These are phyloP conservation scores for Tragelaphus scriptus DNA, from an alignment of 2,113 vertebrate species.

Conservation along the genomic window DNA sequence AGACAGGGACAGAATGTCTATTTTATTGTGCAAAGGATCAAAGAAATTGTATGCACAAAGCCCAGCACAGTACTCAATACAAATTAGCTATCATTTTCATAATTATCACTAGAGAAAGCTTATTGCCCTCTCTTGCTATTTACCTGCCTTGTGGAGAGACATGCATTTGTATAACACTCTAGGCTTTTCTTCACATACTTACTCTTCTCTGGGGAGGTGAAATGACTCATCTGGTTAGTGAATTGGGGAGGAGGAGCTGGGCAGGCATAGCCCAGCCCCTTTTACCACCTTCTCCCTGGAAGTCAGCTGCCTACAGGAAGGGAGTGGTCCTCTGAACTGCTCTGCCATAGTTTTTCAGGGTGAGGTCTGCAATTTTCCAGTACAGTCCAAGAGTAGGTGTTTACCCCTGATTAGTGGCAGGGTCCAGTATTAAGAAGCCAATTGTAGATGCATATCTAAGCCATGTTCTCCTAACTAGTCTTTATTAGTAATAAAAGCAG, in stretches of 20 bases:
- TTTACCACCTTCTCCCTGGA: neutral
- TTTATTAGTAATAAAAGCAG: neutral
- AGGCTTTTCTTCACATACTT: neutral
- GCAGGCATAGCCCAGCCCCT: neutral
- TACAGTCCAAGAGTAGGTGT: rapidly evolving
- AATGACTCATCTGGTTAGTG: neutral
- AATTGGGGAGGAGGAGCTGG: neutral
- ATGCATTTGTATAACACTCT: neutral
- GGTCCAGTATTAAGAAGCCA: neutral
- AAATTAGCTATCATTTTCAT: neutral
- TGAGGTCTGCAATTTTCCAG: neutral
- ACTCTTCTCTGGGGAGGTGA: neutral
- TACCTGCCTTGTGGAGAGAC: neutral
- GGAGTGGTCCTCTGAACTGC: neutral
- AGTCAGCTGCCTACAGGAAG: neutral
- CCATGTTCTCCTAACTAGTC: neutral
- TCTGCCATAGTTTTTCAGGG: neutral
- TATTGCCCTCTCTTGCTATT: neutral
- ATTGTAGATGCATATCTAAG: neutral
- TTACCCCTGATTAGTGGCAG: neutral
- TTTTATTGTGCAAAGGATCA: neutral
- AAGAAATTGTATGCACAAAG: neutral
- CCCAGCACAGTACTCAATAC: neutral
- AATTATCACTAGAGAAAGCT: neutral
- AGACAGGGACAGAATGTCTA: neutral